Base-by-base conservation (phyloP, 2,888 invertebrate species). In the Tenthredo distinguenda region DNA sequence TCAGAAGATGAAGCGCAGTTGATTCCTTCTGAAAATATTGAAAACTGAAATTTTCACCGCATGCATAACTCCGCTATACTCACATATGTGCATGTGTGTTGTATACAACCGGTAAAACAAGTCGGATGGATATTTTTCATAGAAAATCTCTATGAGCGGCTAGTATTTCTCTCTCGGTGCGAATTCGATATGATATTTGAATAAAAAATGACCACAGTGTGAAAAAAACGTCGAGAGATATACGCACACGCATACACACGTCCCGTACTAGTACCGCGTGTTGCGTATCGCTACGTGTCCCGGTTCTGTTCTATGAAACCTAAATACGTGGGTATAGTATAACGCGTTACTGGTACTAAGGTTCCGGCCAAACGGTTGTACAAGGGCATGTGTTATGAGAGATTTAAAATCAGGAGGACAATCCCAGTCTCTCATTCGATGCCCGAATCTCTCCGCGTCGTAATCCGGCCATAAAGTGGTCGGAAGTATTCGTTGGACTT, bases 331-430 rank as follows among this genome's bases (percentile, higher is more conserved):
- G 18, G 47, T 62, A 62, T 26, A 62, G 26, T 68, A 68, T 68
- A 62, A 62, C 21, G n/a, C 76, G 50, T 47, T 47, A 43, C 47
- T 21, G 31, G 50, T 77, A n/a, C 77, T 77, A 77, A 77, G 77
- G 77, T 50, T 77, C 55, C 77, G 50, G 77, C 50, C 77, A 77
- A 55, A 77, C 55, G 18, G 43, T 55, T 15, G 0, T 31, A n/a
- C 77, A 77, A 77, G 77, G 77, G 34, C 77, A 34, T 15, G 43
- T 7, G 9, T 4, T 18, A 50, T 18, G 7, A 77, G 18, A 18
- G 3, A 34, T 77, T 77, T 34, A 18, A 31, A 31, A 34, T 34
- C 77, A 10, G 72, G 72, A 10, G 37, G 18, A 72, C 10, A 40
- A 43, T 6, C 7, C 40, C 43, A 10, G 47, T n/a, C 26, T 26